These are phyloP conservation scores for Picathartes gymnocephalus DNA, from an alignment of 2,113 vertebrate species.

Conservation along the genomic window DNA sequence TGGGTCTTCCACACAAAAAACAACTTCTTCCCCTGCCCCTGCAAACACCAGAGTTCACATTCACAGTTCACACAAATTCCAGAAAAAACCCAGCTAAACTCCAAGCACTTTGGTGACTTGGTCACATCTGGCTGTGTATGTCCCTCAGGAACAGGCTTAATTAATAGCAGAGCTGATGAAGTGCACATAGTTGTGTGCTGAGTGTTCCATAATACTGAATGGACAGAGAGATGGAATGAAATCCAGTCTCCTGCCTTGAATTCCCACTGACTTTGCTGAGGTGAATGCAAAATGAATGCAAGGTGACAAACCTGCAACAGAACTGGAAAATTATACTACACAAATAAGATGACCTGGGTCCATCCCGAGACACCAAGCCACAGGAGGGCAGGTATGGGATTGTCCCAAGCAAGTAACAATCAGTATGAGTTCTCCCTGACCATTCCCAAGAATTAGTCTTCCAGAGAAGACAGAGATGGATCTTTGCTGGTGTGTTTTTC, in stretches of 20 bases:
- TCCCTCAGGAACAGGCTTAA: slow-evolving; percentile 12
- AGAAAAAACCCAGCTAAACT: slow-evolving; percentile 18
- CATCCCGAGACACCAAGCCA: neutral
- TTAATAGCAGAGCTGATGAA: slow-evolving; percentile 58
- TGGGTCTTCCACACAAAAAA: neutral
- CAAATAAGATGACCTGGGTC: neutral
- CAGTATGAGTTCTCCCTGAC: neutral
- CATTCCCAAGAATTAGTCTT: neutral
- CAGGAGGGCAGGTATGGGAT: neutral
- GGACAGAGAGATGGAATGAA: neutral
- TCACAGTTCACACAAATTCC: slow-evolving; percentile 31
- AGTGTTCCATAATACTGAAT: slow-evolving; percentile 35
- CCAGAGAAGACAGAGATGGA: neutral
- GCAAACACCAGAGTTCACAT: neutral
- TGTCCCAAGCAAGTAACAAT: neutral
- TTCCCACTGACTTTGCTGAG: neutral
- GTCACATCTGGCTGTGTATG: slow-evolving; percentile 34
- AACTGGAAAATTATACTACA: neutral
- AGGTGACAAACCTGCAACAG: neutral
- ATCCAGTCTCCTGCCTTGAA: neutral
- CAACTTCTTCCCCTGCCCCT: neutral
- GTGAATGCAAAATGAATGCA: neutral
- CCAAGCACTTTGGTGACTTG: slow-evolving; percentile 21
- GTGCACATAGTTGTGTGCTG: slow-evolving; percentile 18
- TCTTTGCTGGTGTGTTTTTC: neutral